Conservation (phyloP, 2,113 vertebrate species). For the Ivindomyrus marchei region DNA sequence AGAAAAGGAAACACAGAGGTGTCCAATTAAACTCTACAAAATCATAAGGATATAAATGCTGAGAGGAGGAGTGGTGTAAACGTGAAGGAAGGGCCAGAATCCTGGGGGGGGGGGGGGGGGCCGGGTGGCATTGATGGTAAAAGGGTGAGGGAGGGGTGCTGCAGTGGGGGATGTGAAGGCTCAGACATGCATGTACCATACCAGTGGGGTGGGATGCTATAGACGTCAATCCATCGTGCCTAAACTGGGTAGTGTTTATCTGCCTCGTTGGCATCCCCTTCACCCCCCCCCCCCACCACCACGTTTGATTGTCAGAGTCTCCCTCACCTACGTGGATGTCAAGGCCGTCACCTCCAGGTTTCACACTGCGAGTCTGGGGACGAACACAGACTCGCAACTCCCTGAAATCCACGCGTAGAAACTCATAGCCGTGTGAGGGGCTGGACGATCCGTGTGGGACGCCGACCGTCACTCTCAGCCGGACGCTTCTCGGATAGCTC, state of each 20-base stretch:
- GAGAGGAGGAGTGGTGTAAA: background rate
- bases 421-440: background rate
- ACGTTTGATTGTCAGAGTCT: background rate
- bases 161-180: background rate
- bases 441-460: background rate
- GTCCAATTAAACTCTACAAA: background rate
- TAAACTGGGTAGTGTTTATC: background rate
- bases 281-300: background rate
- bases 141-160: background rate
- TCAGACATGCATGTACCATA: background rate
- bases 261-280: background rate
- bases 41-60: background rate
- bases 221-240: background rate
- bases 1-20: background rate
- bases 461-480: background rate
- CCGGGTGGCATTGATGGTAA: background rate
- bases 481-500: background rate
- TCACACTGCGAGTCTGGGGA: background rate
- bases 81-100: background rate
- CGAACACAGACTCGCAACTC: background rate
- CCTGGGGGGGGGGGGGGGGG: background rate
- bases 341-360: background rate
- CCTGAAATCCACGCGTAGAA: background rate
- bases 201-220: background rate
- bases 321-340: background rate